Evolutionary conservation across 2,888 invertebrate species (phyloP), one percentile per base, ranked within the genome.

Genomic region (Eristalis intricaria): DNA sequence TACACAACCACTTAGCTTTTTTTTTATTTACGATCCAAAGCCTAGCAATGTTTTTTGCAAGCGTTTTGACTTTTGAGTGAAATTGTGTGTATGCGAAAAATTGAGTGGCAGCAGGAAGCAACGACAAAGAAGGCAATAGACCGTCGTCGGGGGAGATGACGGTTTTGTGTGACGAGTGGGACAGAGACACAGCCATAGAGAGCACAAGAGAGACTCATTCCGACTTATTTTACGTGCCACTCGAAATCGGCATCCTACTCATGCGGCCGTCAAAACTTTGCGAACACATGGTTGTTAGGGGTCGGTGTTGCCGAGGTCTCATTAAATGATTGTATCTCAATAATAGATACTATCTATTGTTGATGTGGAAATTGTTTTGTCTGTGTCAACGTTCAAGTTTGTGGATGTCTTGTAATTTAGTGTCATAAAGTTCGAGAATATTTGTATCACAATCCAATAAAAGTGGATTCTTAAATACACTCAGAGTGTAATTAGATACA

Each of bases 51-150:
- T 80, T 79, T 75, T 71, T 76, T 83, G 75, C 75, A n/a, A 64
- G 75, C 66, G 78, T 64, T 86, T 78, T 82, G 81, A 80, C 84
- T 87, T 83, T 87, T 87, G 87, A 87, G 87, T 87, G 79, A n/a
- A 65, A 73, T 71, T 80, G 71, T 23, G 4, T 80, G 56, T 71
- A 65, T 74, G 75, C 78, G 77, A 78, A 82, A 73, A 64, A 26
- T 66, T 73, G 84, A 74, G 83, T 65, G 60, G 13, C 64, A 40
- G 11, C 61, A 74, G 19, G 8, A 8, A 75, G 35, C 63, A 11
- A 66, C 80, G 66, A 58, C 61, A 68, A 69, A 58, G 32, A 74
- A 56, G 70, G 71, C 70, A 76, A 68, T 63, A 50, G 66, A n/a
- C 58, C n/a, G 26, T 38, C 32, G 40, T 38, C 15, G 35, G 68